Evolutionary conservation across 2,113 vertebrate genomes (phyloP), one percentile per base, ranked within the genome.

Genomic region (Tychaedon coryphoeus): DNA sequence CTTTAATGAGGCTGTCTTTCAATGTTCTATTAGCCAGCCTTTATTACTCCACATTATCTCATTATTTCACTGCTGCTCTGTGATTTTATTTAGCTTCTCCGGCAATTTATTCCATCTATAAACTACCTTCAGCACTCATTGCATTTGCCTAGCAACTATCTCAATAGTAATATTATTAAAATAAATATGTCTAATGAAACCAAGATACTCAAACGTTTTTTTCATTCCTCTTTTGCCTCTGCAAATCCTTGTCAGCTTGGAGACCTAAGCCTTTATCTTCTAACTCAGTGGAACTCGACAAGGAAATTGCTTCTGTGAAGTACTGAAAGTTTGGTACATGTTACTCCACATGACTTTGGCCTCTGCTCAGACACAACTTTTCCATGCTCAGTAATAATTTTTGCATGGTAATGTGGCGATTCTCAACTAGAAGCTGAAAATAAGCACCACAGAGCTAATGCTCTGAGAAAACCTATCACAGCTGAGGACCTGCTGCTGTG

Each of bases 11-110:
- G 33, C 29, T 3, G 8, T 38, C 56, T 89, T 91, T 93, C 38
- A 22, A 26, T 61, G 62, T 92, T 91, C 74, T 82, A 61, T 93
- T 95, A 86, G 50, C 71, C 58, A 94, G 82, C 36, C 71, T 88
- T 86, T 93, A 88, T 92, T 86, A 53, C 34, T 78, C 18, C 82
- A 19, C 42, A 80, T 76, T 90, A 92, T 88, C 50, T 82, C 74
- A 72, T 38, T 28, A 72, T 81, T 95, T 94, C 89, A 73, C 77
- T 91, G 70, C 76, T 92, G 54, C 38, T 85, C 48, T 81, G 40
- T 2, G 23, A 57, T 87, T 95, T 92, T 95, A 84, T 92, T 90
- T 86, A 56, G 47, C 76, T 76, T 78, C 81, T 82, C 64, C 1
- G 9, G 57, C 90, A 82, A 90, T 77, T 90, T 87, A 86, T 86